Evolutionary conservation across 1,140 invertebrate genomes (phyloP).

Genomic region (Ericerus pela): DNA sequence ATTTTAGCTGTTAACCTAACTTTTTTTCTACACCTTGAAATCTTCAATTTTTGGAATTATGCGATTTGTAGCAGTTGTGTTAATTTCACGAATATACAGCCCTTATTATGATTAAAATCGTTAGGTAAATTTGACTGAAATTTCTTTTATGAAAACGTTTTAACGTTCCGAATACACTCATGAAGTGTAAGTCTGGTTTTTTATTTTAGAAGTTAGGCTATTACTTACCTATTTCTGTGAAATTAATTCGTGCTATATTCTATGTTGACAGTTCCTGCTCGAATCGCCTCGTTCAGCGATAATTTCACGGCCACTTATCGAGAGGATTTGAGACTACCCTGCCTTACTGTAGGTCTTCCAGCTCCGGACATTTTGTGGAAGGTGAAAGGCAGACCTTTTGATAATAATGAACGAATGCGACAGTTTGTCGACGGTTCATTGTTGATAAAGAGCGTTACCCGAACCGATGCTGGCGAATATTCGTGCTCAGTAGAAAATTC

Average conservation of each 20-base stretch:
- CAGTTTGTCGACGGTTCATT: slow-evolving; percentile 77
- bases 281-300: slow-evolving; percentile 83
- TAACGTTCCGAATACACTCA: no score
- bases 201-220: no score
- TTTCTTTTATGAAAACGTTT: no score
- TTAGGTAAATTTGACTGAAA: no score
- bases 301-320: slow-evolving; percentile 77
- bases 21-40: no score
- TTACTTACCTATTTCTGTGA: neutral
- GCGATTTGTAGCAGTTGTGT: no score
- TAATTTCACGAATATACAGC: no score
- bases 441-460: slow-evolving; percentile 71
- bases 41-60: no score
- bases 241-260: slow-evolving; percentile 17
- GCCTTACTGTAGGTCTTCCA: slow-evolving; percentile 76
- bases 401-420: slow-evolving; percentile 57
- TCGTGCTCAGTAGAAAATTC: slow-evolving; percentile 83
- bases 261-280: slow-evolving; percentile 63
- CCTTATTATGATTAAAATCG: no score
- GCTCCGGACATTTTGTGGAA: slow-evolving; percentile 80
- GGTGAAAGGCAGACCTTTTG: slow-evolving; percentile 46
- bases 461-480: slow-evolving; percentile 79
- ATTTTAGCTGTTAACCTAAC: no score
- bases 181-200: neutral
- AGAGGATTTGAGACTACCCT: slow-evolving; percentile 79